Base-by-base conservation (phyloP, 2,888 invertebrate genomes). In the Eilema depressum region DNA sequence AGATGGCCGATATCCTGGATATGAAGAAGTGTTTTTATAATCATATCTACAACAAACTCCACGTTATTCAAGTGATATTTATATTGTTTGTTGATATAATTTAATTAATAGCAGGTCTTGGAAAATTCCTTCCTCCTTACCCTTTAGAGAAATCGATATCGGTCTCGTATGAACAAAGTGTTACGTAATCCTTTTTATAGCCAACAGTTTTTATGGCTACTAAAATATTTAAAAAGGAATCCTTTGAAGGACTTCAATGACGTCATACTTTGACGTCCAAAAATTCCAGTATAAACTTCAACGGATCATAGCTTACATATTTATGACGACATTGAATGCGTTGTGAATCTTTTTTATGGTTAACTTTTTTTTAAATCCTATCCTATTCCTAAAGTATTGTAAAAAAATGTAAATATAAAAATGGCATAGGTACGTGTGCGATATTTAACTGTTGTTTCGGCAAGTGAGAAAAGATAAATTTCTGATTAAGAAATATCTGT, bases 81-180 rank as follows among this genome's bases (percentile, higher is more conserved):
- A 57, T 10, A n/a, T 23, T 57, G 23, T 57, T 57, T 57, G 8
- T n/a, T 57, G 59, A 26, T 26, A 17, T 47, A 20, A 17, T 20
- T 5, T 20, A 17, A 47, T 20, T 61, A 70, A 72, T 75, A 47
- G 70, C 69, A 62, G 33, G 69, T 72, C 74, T 66, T 17, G 33
- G 76, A 75, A 81, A 79, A 80, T 80, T 68, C 70, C 61, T n/a
- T 61, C 28, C 61, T 11, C 61, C n/a, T 10, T 61, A 20, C 11
- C 60, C 60, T 61, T 60, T 61, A 66, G 53, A 33, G 26, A 57
- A 67, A 71, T 66, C 70, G 62, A 56, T 71, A 72, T 66, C 28
- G 63, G 56, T n/a, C 28, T 47, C 63, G 41, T 72, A 17, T 68
- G 66, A 60, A 20, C 61, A 63, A 73, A 75, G 63, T 25, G 20